Evolutionary conservation across 2,113 vertebrate genomes (phyloP).

Genomic region (Saccopteryx bilineata): DNA sequence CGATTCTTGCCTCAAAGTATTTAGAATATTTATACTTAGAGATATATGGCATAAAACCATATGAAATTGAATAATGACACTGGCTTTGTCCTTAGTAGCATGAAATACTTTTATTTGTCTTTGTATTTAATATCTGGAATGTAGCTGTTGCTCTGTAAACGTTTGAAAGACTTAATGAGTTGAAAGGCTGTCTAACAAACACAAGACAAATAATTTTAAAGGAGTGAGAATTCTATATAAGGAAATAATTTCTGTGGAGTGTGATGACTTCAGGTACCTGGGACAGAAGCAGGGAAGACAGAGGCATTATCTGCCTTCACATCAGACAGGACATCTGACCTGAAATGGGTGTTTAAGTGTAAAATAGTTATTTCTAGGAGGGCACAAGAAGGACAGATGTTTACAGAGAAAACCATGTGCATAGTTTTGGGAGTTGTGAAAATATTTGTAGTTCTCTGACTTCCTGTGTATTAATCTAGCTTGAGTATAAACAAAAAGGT

Average conservation of each 20-base stretch:
- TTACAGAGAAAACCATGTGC: background rate
- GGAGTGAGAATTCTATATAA: background rate
- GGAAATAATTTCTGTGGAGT: background rate
- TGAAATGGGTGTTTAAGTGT: background rate
- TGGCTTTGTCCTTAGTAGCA: background rate
- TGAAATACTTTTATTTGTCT: background rate
- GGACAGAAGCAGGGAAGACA: background rate
- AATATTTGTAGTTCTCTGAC: background rate
- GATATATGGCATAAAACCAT: background rate
- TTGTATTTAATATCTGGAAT: slow-evolving; percentile 34
- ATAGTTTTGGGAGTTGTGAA: background rate
- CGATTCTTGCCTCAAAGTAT: background rate
- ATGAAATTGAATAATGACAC: background rate
- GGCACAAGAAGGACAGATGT: background rate
- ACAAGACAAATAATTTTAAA: slow-evolving; percentile 10
- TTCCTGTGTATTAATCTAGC: background rate
- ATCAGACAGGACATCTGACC: background rate
- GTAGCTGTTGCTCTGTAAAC: background rate
- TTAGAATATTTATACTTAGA: background rate
- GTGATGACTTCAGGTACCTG: background rate
- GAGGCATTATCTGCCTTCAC: background rate
- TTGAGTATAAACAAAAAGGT: background rate
- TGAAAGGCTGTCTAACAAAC: background rate
- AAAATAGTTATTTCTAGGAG: background rate
- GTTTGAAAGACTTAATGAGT: slow-evolving; percentile 5